Conservation (phyloP, 2,113 vertebrate genomes). For the Cavia porcellus region DNA sequence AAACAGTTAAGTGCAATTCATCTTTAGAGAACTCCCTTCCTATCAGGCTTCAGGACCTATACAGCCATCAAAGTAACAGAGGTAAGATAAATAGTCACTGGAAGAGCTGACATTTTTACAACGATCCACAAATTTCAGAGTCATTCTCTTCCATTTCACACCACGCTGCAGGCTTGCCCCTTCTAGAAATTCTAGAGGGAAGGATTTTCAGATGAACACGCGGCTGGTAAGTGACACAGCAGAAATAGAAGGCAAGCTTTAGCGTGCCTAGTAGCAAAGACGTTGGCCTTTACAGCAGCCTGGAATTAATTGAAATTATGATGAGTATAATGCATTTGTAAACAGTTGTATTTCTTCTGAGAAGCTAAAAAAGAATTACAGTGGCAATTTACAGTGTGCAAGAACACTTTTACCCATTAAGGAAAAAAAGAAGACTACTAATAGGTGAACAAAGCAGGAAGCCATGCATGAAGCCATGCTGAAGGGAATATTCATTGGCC, state of each 20-base stretch:
- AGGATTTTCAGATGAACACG: not conserved
- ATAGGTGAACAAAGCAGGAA: not conserved
- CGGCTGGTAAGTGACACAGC: not conserved
- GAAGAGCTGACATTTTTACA: conserved; percentile 60
- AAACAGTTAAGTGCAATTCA: conserved; percentile 57
- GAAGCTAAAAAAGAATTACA: not conserved
- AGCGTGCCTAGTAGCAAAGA: not conserved
- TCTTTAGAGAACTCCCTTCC: conserved; percentile 67
- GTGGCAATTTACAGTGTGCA: too few species aligned
- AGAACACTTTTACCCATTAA: not conserved
- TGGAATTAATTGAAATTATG: not conserved
- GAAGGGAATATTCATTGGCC: not conserved
- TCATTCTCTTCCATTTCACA: not conserved
- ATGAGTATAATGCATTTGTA: conserved; percentile 5
- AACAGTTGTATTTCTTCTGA: not conserved
- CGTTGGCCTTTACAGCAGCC: not conserved
- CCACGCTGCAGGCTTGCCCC: not conserved
- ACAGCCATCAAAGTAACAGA: conserved; percentile 52
- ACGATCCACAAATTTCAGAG: conserved; percentile 55
- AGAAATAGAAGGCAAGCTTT: not conserved
- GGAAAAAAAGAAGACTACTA: not conserved
- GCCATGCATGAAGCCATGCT: not conserved
- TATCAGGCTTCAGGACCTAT: conserved; percentile 31
- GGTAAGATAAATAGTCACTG: conserved; percentile 64
- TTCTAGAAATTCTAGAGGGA: not conserved